Base-by-base conservation (phyloP, 2,797 vertebrate species). In the Vultur gryphus region DNA sequence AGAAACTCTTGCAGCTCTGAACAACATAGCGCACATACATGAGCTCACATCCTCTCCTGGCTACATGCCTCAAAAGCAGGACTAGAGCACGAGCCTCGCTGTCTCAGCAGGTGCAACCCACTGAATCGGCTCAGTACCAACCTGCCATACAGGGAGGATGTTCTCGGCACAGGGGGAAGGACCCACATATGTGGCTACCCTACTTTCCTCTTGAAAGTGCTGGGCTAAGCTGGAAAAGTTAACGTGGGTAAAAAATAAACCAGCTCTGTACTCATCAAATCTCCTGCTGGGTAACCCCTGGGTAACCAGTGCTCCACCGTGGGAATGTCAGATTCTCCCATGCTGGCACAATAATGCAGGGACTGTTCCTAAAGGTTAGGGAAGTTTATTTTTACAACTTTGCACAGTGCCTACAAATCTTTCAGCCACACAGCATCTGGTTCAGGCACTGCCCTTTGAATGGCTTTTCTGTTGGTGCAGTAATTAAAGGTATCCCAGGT, bases 401-500 rank as follows among this genome's bases (percentile, higher is more conserved):
- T 92, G 79, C 78, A 55, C 35, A 89, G 77, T 62, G 55, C 77
- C 85, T 95, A 90, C 91, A 97, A 93, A 96, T 93, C 94, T 93
- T 96, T 83, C 94, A 96, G 82, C 61, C 69, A 43, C 72, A 78
- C 31, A 86, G 83, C 92, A 96, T 95, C 94, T 97, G 95, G 87
- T 77, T 89, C 76, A 96, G 89, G 79, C 82, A 81, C 69, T 93
- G 84, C 89, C 76, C 89, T 96, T 94, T 96, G 79, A 97, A 97
- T 95, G 69, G 90, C 76, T 97, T 94, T 96, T 96, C 90, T 97
- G 97, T 97, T 96, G 93, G 69, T 94, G 92, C 78, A 90, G 93
- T 97, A 97, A 97, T 97, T 97, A 96, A 97, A 93, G 79, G 87
- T 90, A 97, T 97, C 95, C 96, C 95, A 95, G 90, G 95, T 95